Conservation (phyloP, 2,888 invertebrate species). For the Odontomyia ornata region DNA sequence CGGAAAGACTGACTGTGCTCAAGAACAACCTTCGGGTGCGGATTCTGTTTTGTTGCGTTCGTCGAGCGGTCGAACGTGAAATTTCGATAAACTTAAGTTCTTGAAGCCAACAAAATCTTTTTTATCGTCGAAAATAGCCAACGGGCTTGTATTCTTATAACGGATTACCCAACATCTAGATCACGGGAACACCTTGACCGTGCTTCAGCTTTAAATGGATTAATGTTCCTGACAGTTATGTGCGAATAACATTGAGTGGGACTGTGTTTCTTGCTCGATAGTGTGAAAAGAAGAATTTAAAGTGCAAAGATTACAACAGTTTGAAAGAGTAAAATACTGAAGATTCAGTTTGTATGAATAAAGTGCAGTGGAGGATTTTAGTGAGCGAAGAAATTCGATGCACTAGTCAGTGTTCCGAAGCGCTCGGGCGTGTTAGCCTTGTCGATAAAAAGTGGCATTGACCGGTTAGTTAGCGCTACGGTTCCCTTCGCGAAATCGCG, state of each 20-base stretch:
- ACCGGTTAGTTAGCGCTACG: not conserved
- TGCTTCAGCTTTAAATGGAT: constrained; percentile 38
- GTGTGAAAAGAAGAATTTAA: not conserved
- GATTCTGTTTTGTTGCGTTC: not conserved
- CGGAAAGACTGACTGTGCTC: constrained; percentile 48
- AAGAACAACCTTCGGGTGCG: constrained; percentile 40
- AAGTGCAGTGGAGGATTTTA: constrained; percentile 12
- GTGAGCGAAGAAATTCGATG: not conserved
- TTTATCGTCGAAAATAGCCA: constrained; percentile 15
- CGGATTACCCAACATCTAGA: constrained; percentile 1
- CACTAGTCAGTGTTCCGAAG: not conserved
- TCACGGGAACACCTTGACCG: not conserved
- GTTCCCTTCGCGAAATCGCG: not conserved
- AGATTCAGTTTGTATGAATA: not conserved
- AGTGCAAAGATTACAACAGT: not conserved
- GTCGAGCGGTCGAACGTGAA: not conserved
- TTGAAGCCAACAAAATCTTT: constrained; percentile 45
- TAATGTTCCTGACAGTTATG: constrained; percentile 45
- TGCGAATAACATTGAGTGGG: not conserved
- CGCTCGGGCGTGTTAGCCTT: not conserved
- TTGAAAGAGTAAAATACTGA: not conserved
- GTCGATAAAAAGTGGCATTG: not conserved
- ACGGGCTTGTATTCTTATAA: not conserved
- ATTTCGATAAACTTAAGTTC: constrained; percentile 49
- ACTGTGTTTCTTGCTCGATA: not conserved